phyloP scores from a whole-genome alignment of 1,140 invertebrate genomes.

The Pseudachorutes palmiensis region DNA sequence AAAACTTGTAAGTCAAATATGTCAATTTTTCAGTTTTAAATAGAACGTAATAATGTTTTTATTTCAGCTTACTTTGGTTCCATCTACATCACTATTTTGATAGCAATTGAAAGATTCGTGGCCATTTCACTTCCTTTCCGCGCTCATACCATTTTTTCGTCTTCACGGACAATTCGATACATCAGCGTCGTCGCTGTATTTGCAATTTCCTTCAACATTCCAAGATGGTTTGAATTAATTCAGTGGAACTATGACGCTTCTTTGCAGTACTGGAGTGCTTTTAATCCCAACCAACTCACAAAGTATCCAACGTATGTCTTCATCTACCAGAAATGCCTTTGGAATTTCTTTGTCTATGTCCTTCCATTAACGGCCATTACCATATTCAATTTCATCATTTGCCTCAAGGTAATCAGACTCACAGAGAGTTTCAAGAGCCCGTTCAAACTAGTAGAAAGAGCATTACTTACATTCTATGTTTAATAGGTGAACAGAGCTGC shows the following conservation, averaged over 20 bases:
- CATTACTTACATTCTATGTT: too few species aligned
- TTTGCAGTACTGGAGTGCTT: neutral
- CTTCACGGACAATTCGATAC: neutral
- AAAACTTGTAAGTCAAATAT: too few species aligned
- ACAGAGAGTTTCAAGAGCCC: too few species aligned
- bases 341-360: neutral
- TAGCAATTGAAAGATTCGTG: neutral
- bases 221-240: conserved; percentile 1
- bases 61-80: neutral
- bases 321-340: neutral
- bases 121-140: neutral
- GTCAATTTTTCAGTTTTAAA: too few species aligned
- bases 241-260: neutral
- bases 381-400: neutral
- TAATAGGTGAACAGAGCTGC: too few species aligned
- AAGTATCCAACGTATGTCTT: neutral
- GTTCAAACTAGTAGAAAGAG: too few species aligned
- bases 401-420: neutral
- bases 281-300: neutral
- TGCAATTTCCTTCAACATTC: neutral
- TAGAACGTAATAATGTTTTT: neutral
- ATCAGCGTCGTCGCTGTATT: neutral
- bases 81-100: neutral
- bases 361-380: neutral
- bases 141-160: neutral